These are phyloP conservation scores for Oreonectes daqikongensis DNA, from an alignment of 2,797 vertebrate genomes.

Conservation along the genomic window DNA sequence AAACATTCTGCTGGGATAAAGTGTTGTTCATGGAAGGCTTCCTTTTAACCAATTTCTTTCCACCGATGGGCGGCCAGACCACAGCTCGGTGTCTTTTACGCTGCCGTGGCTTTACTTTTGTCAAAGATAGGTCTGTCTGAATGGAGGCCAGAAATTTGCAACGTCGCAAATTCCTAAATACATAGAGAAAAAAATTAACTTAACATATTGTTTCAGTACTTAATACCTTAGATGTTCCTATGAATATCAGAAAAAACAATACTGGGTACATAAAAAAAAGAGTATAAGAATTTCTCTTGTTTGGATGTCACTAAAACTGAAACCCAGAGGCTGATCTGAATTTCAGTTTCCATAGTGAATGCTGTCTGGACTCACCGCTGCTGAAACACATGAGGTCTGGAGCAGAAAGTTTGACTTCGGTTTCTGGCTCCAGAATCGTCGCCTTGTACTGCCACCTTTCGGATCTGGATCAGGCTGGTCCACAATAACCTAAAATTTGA, in stretches of 20 bases:
- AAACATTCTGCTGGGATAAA: not conserved
- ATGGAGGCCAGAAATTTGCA: constrained; percentile 30
- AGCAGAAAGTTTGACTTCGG: constrained; percentile 16
- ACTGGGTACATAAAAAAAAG: too few species aligned
- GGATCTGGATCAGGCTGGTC: constrained; percentile 48
- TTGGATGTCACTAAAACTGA: not conserved
- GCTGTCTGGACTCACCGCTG: constrained; percentile 43
- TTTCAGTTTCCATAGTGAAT: not conserved
- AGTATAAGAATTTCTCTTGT: too few species aligned
- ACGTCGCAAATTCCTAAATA: constrained; percentile 40
- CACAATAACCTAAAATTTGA: constrained; percentile 45
- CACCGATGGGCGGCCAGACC: not conserved
- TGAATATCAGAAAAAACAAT: not conserved
- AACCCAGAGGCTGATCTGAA: not conserved
- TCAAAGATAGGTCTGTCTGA: not conserved
- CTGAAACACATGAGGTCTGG: constrained; percentile 57
- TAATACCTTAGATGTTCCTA: too few species aligned
- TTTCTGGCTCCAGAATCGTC: not conserved
- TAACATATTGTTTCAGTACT: not conserved
- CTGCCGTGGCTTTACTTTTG: not conserved
- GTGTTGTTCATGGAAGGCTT: constrained; percentile 2
- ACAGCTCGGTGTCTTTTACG: not conserved
- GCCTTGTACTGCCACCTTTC: constrained; percentile 2
- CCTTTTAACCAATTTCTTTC: not conserved
- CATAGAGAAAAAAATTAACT: not conserved